Base-by-base conservation (phyloP, 2,797 vertebrate genomes). In the Cryptoprocta ferox region DNA sequence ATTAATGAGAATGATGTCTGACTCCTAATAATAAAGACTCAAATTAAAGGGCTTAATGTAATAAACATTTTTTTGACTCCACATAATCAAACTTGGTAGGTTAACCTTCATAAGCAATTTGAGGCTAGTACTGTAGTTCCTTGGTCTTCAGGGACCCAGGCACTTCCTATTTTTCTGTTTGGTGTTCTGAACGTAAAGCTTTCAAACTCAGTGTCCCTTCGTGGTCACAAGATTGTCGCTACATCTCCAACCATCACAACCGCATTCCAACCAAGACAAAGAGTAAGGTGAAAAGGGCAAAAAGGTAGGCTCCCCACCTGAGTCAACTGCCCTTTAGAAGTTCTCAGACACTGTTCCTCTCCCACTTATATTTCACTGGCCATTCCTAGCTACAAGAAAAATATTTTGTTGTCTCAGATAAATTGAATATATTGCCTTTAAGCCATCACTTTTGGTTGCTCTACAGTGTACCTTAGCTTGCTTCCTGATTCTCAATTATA, bases 21-120 rank as follows among this genome's bases (percentile, higher is more conserved):
- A 48, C 8, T 87, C 35, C 26, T 80, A 88, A 81, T 39, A 93
- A 83, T 30, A 78, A 94, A 83, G 61, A 30, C 59, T 61, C 50
- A 79, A 35, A 91, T 59, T 65, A 91, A 86, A 86, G 78, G 56
- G 30, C 48, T 79, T 86, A 56, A 80, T 90, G 24, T 70, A 94
- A 95, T 30, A 48, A 81, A 91, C 4, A 42, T 89, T 91, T 84
- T 59, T 45, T 70, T 48, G 48, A 4, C 16, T 13, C 66, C 53
- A 68, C n/a, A 37, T 59, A 86, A 37, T 75, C 65, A 37, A 94
- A 65, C 28, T 65, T 95, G 35, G 68, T 18, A 88, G 45, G 50
- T 45, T 30, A 75, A 75, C 39, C 39, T 75, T 75, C 39, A 28
- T 12, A n/a, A 24, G 24, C 32, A 39, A 15, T 61, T 45, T 61